Evolutionary conservation across 2,797 vertebrate genomes (phyloP).

Genomic region (Callimico goeldii): DNA sequence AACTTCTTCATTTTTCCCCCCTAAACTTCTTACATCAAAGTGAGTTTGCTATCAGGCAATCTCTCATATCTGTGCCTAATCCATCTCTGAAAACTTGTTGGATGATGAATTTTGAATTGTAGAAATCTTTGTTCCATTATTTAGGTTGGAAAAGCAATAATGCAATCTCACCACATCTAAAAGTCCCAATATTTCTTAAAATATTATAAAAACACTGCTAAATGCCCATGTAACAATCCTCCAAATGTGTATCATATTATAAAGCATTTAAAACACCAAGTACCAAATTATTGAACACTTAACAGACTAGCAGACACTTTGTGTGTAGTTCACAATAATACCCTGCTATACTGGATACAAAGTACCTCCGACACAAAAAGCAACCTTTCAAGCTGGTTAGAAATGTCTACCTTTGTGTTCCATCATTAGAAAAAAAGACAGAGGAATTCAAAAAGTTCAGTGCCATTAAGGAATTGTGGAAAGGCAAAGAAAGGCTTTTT

Average conservation of each 20-base stretch:
- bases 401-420: slow-evolving; percentile 11
- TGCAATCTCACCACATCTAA: background rate
- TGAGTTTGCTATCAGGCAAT: background rate
- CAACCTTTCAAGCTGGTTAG: background rate
- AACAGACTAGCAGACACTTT: background rate
- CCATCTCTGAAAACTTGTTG: slow-evolving; percentile 21
- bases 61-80: background rate
- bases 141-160: slow-evolving; percentile 12
- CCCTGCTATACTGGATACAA: background rate
- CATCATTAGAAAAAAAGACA: background rate
- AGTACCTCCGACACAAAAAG: background rate
- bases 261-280: background rate
- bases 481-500: slow-evolving; percentile 15
- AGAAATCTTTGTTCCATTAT: slow-evolving; percentile 8
- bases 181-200: background rate
- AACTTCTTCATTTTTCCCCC: background rate
- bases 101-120: background rate
- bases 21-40: slow-evolving; percentile 23
- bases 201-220: slow-evolving; percentile 21
- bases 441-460: background rate
- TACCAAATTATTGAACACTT: background rate
- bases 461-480: background rate
- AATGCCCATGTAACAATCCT: slow-evolving; percentile 18
- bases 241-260: background rate
- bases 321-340: background rate